These are phyloP conservation scores for Sapayoa aenigma DNA, from an alignment of 2,113 vertebrate genomes.

Conservation along the genomic window DNA sequence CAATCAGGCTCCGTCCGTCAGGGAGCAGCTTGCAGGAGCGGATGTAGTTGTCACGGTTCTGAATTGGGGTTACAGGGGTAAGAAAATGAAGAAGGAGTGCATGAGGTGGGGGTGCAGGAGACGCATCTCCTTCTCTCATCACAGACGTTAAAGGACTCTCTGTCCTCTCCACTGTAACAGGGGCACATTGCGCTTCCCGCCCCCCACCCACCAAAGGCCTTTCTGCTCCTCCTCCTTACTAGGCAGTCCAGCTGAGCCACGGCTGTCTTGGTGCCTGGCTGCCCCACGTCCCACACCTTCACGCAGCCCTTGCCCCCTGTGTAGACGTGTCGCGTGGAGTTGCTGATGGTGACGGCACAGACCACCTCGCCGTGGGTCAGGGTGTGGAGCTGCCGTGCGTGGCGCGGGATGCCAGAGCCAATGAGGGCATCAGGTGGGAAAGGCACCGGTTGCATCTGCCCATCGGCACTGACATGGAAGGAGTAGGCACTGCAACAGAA, in stretches of 20 bases:
- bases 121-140: neutral
- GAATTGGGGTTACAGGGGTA: neutral
- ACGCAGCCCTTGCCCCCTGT: constrained; percentile 89
- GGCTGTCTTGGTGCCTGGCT: constrained; percentile 85
- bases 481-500: constrained; percentile 58
- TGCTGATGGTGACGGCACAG: constrained; percentile 91
- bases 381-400: constrained; percentile 85
- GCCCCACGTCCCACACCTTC: constrained; percentile 90
- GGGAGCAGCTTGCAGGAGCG: constrained; percentile 81
- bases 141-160: neutral
- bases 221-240: constrained; percentile 59
- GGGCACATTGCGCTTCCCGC: neutral
- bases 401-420: constrained; percentile 82
- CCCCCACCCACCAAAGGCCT: neutral
- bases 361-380: constrained; percentile 89
- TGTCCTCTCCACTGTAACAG: neutral
- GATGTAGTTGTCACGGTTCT: constrained; percentile 86
- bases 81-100: neutral
- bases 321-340: constrained; percentile 86
- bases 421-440: constrained; percentile 85
- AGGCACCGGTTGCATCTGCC: constrained; percentile 92
- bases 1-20: constrained; percentile 82
- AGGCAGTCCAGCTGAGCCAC: constrained; percentile 87
- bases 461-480: constrained; percentile 81
- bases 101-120: neutral